These are phyloP conservation scores for Pseudomugil gertrudae DNA, from an alignment of 2,797 vertebrate species.

Conservation along the genomic window DNA sequence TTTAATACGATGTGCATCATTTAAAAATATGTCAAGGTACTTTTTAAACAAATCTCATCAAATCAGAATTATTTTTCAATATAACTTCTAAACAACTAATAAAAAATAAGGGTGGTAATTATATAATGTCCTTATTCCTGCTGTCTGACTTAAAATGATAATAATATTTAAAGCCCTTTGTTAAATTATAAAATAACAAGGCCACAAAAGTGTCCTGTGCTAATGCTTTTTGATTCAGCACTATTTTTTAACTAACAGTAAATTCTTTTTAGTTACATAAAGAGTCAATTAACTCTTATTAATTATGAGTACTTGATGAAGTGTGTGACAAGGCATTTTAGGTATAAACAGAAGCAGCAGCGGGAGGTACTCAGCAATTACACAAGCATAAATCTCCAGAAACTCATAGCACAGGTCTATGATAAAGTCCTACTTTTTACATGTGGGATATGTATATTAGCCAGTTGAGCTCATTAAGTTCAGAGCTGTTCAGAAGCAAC, in stretches of 20 bases:
- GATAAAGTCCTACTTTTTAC: too few relatives aligned
- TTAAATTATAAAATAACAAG: not conserved
- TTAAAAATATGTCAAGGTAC: too few relatives aligned
- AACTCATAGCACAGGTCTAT: slow-evolving; percentile 2
- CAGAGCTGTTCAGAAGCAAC: slow-evolving; percentile 28
- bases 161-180: not conserved
- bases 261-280: slow-evolving; percentile 20
- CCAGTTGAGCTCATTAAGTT: too few relatives aligned
- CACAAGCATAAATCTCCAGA: not conserved
- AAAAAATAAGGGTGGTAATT: not conserved
- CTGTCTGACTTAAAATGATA: not conserved
- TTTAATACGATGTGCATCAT: too few relatives aligned
- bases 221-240: not conserved
- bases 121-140: not conserved
- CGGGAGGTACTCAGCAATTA: slow-evolving; percentile 24
- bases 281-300: slow-evolving; percentile 29
- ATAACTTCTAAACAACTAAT: not conserved
- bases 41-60: not conserved
- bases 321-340: slow-evolving; percentile 4
- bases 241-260: slow-evolving; percentile 1
- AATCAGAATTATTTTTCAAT: not conserved
- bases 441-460: too few relatives aligned
- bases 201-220: not conserved
- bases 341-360: slow-evolving; percentile 23
- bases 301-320: slow-evolving; percentile 10